phyloP scores from a whole-genome alignment of 2,888 invertebrate genomes.

The Clepsis dumicolana region DNA sequence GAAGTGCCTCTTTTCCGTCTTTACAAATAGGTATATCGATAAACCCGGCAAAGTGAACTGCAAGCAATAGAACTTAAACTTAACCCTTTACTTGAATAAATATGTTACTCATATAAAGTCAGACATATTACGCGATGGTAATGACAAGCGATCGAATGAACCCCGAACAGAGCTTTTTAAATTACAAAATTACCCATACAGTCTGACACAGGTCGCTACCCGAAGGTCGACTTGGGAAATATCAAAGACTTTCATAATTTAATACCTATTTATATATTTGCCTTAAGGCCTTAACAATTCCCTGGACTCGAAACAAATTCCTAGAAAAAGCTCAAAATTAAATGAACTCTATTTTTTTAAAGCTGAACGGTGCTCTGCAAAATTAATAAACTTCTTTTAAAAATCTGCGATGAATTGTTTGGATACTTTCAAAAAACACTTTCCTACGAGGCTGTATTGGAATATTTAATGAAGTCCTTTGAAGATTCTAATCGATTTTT shows the following conservation, averaged over 20 bases:
- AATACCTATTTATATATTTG: no score
- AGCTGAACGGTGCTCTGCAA: background rate
- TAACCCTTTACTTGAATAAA: no score
- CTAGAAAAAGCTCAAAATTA: background rate
- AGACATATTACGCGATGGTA: no score
- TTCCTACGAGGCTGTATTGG: conserved; percentile 7
- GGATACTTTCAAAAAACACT: background rate
- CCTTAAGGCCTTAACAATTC: background rate
- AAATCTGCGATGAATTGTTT: background rate
- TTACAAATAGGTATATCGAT: no score
- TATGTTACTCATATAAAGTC: no score
- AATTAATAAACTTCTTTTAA: background rate
- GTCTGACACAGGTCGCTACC: no score
- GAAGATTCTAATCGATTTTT: conserved; percentile 15
- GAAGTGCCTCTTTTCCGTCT: no score
- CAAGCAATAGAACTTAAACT: no score
- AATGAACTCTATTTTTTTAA: background rate
- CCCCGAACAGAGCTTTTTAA: background rate
- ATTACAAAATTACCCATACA: conserved; percentile 2
- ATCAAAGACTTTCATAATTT: background rate
- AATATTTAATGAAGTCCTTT: conserved; percentile 20
- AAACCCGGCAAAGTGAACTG: no score
- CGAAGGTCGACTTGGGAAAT: background rate
- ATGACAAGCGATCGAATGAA: no score
- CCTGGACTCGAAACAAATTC: background rate